Evolutionary conservation across 2,888 invertebrate genomes (phyloP), one percentile per base, ranked within the genome.

Genomic region (Cyclophora albipunctata): DNA sequence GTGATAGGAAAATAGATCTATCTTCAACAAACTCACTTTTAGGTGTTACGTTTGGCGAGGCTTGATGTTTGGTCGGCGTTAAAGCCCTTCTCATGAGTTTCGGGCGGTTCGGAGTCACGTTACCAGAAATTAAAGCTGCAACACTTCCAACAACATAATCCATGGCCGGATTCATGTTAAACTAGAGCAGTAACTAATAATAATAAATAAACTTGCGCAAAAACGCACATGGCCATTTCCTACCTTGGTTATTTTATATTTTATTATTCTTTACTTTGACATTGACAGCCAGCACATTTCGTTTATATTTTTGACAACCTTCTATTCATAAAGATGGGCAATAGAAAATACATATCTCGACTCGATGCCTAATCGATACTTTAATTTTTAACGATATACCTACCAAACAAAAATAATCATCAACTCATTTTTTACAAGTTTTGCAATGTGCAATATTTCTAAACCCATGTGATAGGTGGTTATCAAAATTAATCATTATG

Each of bases 131-230:
- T 60, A 91, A 71, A 55, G 90, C 91, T 52, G 91, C 90, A 51
- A 91, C 80, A 69, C 91, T 90, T 51, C 91, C 91, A 42, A 91
- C 75, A 37, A 89, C 81, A 71, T 90, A 90, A 75, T 89, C 89
- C 89, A 89, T 89, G 42, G 57, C 61, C 51, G 50, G 45, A 52
- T 37, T 48, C 7, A 20, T 42, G 4, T 3, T 40, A 20, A 42
- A 7, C 1, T 43, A 37, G 45, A 6, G 40, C 20, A 45, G 50
- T 34, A 34, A 45, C 50, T 53, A 48, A 52, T 48, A 47, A 51
- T 42, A 41, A 56, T 46, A 40, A 52, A 55, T 49, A 57, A 57
- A 50, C 51, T 50, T 50, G 46, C 49, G 41, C 47, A 52, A 43
- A 42, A 50, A 54, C 64, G 69, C 76, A 77, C 77, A 78, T 78